Base-by-base conservation (phyloP, 1,140 invertebrate species). In the Psix sp. region DNA sequence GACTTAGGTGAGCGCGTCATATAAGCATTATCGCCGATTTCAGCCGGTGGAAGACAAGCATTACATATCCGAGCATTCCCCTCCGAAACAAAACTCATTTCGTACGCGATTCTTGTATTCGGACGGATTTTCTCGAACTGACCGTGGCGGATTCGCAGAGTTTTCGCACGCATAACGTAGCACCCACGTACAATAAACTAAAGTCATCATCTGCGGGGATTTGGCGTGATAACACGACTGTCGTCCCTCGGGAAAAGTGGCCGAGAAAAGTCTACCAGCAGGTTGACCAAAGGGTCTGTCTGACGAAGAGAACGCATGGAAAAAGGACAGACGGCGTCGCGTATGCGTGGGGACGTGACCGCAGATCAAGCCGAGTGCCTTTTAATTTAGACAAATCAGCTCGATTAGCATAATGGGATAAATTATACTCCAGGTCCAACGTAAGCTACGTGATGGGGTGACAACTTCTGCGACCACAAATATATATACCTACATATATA, bases 331-430 rank as follows among this genome's bases (percentile, higher is more conserved):
- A 51, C 33, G 45, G 21, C 24, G 15, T 15, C 1, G 26, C 16
- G 49, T 52, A 51, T 17, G 33, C 20, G 66, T 71, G 72, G 77
- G 62, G 79, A 80, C 74, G 76, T 77, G 77, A 83, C 73, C 81
- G 77, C 78, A 82, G 82, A 87, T 84, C 83, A 84, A 56, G 35
- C 66, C 73, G 78, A 80, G 85, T 85, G 82, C 83, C 85, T 88
- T 88, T 88, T 88, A 88, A 88, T 88, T 88, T 88, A 87, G 86
- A 88, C 85, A 87, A 88, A 88, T 88, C 84, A 84, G 83, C 70
- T 60, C 82, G 86, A 88, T 88, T 88, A 88, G 85, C 86, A 88
- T 88, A 87, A 88, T 84, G 82, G 85, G 82, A 88, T 87, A 86
- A 88, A 86, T 88, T 87, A 88, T 84, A 70, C 72, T 63, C 54